Percentiles rank a stretch among this genome's conserved stretches.
Conservation (phyloP, 2,888 invertebrate genomes). For the Trachelus troglodyta region DNA sequence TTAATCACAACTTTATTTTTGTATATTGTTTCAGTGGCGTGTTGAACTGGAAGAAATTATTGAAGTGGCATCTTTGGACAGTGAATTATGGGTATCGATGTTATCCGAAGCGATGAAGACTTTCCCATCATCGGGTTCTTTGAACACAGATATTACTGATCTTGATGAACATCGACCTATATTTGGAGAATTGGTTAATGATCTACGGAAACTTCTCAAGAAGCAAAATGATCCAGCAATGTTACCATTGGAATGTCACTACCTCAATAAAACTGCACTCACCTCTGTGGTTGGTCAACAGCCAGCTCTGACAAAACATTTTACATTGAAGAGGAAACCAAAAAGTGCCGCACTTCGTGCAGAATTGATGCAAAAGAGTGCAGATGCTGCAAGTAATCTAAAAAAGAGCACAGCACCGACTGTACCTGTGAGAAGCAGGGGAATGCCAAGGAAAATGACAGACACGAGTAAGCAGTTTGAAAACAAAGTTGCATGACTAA, state of each 20-base stretch:
- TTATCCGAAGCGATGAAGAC: slow-evolving; percentile 95
- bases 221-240: slow-evolving; percentile 88
- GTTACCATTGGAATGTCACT: slow-evolving; percentile 95
- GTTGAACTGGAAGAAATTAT: slow-evolving; percentile 93
- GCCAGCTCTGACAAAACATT: slow-evolving; percentile 89
- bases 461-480: slow-evolving; percentile 80
- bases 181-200: slow-evolving; percentile 89
- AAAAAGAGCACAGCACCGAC: slow-evolving; percentile 91
- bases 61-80: slow-evolving; percentile 91
- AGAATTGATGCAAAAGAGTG: slow-evolving; percentile 91
- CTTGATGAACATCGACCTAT: slow-evolving; percentile 91
- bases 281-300: slow-evolving; percentile 87
- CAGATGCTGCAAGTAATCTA: slow-evolving; percentile 88
- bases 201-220: slow-evolving; percentile 82
- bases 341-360: slow-evolving; percentile 92
- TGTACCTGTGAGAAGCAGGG: slow-evolving; percentile 76
- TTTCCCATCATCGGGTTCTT: slow-evolving; percentile 87
- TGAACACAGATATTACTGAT: slow-evolving; percentile 90
- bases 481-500: neutral
- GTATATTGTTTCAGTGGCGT: slow-evolving; percentile 81
- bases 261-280: slow-evolving; percentile 93
- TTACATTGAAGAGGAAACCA: slow-evolving; percentile 91
- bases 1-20: slow-evolving; percentile 58
- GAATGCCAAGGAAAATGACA: slow-evolving; percentile 93
- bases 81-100: slow-evolving; percentile 98